Evolutionary conservation across 2,888 invertebrate species (phyloP).

Genomic region (Eupelmus urozonus): DNA sequence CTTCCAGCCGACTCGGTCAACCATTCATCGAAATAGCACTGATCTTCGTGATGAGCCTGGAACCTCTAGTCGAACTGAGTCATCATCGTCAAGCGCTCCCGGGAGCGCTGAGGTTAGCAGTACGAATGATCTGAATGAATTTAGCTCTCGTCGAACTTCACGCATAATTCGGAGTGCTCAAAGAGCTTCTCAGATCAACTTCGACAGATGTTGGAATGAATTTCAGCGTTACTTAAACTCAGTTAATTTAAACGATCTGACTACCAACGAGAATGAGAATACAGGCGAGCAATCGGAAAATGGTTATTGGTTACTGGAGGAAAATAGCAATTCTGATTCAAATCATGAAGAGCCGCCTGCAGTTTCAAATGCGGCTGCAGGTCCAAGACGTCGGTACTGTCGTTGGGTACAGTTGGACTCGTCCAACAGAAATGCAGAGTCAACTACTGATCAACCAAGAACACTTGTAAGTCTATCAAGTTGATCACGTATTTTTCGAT

Average conservation of each 20-base stretch:
- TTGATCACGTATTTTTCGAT: background rate
- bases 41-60: slow-evolving; percentile 24
- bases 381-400: slow-evolving; percentile 67
- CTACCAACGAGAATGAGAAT: slow-evolving; percentile 61
- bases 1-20: slow-evolving; percentile 71
- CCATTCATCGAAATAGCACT: background rate
- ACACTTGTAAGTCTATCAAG: slow-evolving; percentile 1
- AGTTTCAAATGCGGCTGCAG: slow-evolving; percentile 54
- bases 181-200: slow-evolving; percentile 34
- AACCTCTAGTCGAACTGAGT: slow-evolving; percentile 10
- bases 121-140: slow-evolving; percentile 1
- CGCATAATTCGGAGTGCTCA: slow-evolving; percentile 17
- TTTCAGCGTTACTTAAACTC: slow-evolving; percentile 40
- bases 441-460: slow-evolving; percentile 45
- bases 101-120: background rate
- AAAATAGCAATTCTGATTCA: slow-evolving; percentile 73
- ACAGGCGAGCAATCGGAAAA: slow-evolving; percentile 70
- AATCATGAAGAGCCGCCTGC: slow-evolving; percentile 67
- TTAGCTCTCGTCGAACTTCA: background rate
- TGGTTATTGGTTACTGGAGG: slow-evolving; percentile 73
- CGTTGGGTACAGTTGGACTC: slow-evolving; percentile 71
- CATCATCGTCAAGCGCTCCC: background rate
- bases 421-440: slow-evolving; percentile 62
- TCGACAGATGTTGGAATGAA: slow-evolving; percentile 31
- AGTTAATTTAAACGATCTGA: slow-evolving; percentile 1